Evolutionary conservation across 2,113 vertebrate species (phyloP), one percentile per base, ranked within the genome.

Genomic region (Macheiramphus alcinus): DNA sequence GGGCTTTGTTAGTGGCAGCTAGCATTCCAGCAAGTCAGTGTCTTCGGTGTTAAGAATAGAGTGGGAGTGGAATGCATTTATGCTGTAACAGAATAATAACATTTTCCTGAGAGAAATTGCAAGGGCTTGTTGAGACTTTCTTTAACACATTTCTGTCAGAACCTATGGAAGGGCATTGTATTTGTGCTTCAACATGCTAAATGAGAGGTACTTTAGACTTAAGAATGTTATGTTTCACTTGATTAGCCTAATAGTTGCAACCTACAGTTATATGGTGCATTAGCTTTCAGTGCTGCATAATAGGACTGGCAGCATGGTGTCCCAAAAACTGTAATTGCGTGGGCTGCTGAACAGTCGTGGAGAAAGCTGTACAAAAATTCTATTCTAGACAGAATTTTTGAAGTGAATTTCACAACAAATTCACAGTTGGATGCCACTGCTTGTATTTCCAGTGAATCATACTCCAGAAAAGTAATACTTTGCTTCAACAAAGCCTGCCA

Each of bases 321-420:
- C 92, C 96, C 91, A 71, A 95, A 95, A 97, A 91, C 68, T 94
- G 80, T 94, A 84, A 94, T 89, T 96, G 97, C 16, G 95, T 96
- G 88, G 94, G 94, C 86, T 92, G 76, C 65, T 84, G 75, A 95
- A 56, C 63, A 79, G 65, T 80, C 9, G 12, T 79, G 78, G 65
- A 95, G 91, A 97, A 97, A 89, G 86, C 95, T 56, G 80, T 70
- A 89, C 88, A 95, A 79, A 96, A 95, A 95, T 94, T 94, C 88
- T 94, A 53, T 92, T 94, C 94, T 90, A 94, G 94, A 95, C 83
- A 96, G 94, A 91, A 63, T 92, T 97, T 96, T 96, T 89, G 34
- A 95, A 97, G 63, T 75, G 43, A 93, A 94, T 95, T 97, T 96
- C 94, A 96, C 94, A 97, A 96, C 93, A 94, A 93, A 95, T 94